These are phyloP conservation scores for Strix uralensis DNA, from an alignment of 2,113 vertebrate genomes.

Conservation along the genomic window DNA sequence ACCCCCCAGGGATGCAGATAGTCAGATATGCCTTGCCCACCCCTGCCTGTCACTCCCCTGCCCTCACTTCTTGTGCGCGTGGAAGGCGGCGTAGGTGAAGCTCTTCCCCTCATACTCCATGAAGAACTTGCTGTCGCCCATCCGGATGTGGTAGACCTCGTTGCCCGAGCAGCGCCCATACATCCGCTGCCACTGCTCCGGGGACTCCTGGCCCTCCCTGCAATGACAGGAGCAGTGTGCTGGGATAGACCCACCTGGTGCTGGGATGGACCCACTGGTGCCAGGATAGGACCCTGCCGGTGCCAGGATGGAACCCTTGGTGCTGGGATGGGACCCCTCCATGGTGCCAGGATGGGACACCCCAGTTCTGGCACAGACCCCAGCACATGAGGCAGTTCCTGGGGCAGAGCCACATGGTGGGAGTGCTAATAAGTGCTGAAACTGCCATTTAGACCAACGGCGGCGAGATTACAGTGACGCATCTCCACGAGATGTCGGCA, in stretches of 20 bases:
- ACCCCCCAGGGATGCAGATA: accelerated
- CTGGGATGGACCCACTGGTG: not conserved
- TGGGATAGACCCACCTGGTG: not conserved
- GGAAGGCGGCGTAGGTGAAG: constrained; percentile 96
- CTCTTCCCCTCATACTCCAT: constrained; percentile 95
- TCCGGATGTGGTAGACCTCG: constrained; percentile 93
- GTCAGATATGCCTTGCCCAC: not conserved
- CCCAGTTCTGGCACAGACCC: accelerated
- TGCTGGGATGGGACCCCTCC: not conserved
- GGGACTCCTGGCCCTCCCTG: constrained; percentile 95
- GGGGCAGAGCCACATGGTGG: accelerated
- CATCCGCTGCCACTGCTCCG: constrained; percentile 94
- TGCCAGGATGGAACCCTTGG: accelerated
- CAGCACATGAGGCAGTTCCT: not conserved
- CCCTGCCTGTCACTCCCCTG: not conserved
- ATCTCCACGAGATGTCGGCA: accelerated
- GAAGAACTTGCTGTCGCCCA: constrained; percentile 97
- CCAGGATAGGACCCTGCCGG: not conserved
- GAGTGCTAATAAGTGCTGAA: not conserved
- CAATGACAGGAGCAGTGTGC: accelerated
- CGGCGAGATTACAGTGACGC: not conserved
- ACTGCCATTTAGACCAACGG: not conserved
- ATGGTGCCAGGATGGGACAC: not conserved
- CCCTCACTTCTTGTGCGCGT: constrained; percentile 93
- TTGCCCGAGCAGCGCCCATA: constrained; percentile 96